Conservation (phyloP, 2,888 invertebrate species). For the Idaea straminata region DNA sequence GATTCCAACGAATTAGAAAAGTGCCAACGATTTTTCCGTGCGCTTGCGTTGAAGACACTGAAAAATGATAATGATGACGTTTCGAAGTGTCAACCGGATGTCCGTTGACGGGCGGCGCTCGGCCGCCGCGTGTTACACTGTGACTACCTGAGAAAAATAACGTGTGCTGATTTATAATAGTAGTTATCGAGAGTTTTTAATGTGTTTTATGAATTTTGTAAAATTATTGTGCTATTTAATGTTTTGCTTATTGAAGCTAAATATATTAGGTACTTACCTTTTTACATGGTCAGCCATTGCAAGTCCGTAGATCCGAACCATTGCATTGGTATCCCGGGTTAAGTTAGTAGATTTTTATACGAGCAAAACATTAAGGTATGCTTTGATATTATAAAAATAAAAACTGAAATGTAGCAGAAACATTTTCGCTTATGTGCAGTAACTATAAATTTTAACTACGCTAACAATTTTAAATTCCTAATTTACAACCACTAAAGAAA, state of each 20-base stretch:
- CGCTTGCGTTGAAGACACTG: background rate
- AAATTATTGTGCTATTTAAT: background rate
- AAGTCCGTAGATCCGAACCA: too few relatives aligned
- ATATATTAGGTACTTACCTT: too few relatives aligned
- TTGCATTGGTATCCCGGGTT: too few relatives aligned
- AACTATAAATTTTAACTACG: background rate
- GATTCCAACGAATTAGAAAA: background rate
- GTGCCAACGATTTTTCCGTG: background rate
- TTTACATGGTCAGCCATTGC: too few relatives aligned
- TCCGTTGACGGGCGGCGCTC: background rate
- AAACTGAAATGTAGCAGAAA: background rate
- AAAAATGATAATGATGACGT: slow-evolving; percentile 1
- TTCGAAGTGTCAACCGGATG: background rate
- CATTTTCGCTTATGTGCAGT: background rate
- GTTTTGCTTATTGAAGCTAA: background rate
- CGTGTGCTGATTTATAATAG: background rate
- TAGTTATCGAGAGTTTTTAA: background rate
- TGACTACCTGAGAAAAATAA: background rate
- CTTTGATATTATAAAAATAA: background rate
- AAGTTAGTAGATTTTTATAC: background rate
- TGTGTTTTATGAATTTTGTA: background rate
- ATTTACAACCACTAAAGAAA: slow-evolving; percentile 1
- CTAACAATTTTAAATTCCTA: background rate
- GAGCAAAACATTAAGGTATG: background rate
- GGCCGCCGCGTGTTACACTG: background rate